Evolutionary conservation across 1,140 invertebrate species (phyloP), one percentile per base, ranked within the genome.

Genomic region (Bombus sylvicola): DNA sequence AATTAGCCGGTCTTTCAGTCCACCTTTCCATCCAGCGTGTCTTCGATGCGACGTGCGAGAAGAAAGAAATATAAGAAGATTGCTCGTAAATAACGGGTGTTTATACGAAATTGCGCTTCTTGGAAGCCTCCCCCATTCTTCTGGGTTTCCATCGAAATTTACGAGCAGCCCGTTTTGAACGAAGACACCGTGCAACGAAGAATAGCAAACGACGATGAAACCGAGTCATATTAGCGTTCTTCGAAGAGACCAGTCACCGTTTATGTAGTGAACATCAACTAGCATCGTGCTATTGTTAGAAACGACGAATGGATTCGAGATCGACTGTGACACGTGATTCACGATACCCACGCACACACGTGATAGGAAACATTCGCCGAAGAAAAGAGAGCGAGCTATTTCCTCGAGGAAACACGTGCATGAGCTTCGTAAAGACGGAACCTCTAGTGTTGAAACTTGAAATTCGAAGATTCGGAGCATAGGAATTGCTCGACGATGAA

Each of bases 61-160:
- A 37, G 59, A 73, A 71, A 75, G 34, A 75, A 47, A 47, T 57
- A 84, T 66, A 87, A 87, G 81, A 89, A 81, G 47, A 88, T 87
- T 69, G 87, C 87, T 91, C 89, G 85, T 90, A 91, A 91, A 91
- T 90, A 90, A 90, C 81, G 62, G 81, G 79, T 91, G 89, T 90
- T 91, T 91, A 90, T 87, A 90, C 75, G 87, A 87, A 88, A 90
- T 91, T 89, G 87, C 85, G 53, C 69, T 91, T 90, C 90, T 89
- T 77, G 85, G 90, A 90, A 90, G 88, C 73, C 83, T 88, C 87
- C 78, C 81, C 77, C 59, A 75, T 68, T 53, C 89, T 86, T 90
- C 82, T 62, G 81, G 79, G 62, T 87, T 90, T 87, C 82, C 86
- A 41, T 78, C 79, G 74, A 87, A 90, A 90, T 91, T 91, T 91